These are phyloP conservation scores for Lycophotia porphyrea DNA, from an alignment of 2,888 invertebrate species.

Conservation along the genomic window DNA sequence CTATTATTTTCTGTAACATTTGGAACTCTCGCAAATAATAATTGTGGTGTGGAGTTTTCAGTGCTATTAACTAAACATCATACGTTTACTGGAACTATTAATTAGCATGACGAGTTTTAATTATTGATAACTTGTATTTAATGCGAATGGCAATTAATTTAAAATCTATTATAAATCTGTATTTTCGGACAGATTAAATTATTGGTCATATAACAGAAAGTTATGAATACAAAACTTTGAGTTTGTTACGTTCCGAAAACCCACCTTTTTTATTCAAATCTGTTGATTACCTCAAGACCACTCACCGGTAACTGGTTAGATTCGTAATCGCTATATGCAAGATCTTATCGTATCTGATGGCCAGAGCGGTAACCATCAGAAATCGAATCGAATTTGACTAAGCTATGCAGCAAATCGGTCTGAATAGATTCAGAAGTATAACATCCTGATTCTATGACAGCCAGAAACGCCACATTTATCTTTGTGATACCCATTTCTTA, in stretches of 20 bases:
- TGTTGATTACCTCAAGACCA: neutral
- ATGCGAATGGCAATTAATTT: conserved; percentile 29
- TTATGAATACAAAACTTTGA: neutral
- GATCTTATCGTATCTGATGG: neutral
- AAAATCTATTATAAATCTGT: neutral
- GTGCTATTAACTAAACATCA: conserved; percentile 46
- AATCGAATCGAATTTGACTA: neutral
- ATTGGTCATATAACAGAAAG: neutral
- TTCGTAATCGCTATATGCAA: neutral
- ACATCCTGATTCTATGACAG: too few species aligned
- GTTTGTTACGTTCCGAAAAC: neutral
- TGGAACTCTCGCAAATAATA: conserved; percentile 38
- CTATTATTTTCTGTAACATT: conserved; percentile 56
- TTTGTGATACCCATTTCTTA: neutral
- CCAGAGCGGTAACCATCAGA: neutral
- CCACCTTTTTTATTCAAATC: neutral
- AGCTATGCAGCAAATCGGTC: conserved; percentile 1
- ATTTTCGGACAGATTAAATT: neutral
- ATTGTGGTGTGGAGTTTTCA: conserved; percentile 47
- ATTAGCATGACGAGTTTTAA: conserved; percentile 38
- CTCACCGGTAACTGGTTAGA: neutral
- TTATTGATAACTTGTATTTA: conserved; percentile 21
- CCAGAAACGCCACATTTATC: neutral
- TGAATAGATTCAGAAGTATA: neutral
- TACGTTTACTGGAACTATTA: conserved; percentile 18